phyloP scores from a whole-genome alignment of 64 coral and sea anemone genomes.

The Orbicella faveolata region DNA sequence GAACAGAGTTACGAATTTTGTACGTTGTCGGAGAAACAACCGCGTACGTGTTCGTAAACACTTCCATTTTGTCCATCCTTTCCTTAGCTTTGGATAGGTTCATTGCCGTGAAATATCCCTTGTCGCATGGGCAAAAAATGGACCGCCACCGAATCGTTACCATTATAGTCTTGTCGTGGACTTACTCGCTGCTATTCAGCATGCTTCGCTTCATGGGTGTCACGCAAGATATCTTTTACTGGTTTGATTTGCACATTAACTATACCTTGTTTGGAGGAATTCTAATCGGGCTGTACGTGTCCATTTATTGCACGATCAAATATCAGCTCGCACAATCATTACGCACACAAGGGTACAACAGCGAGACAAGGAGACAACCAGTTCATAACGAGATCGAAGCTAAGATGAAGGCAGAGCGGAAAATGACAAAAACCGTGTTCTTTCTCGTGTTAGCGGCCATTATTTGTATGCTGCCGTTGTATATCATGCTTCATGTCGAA shows the following conservation, averaged over 20 bases:
- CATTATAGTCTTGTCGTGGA: background rate
- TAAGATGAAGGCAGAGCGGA: background rate
- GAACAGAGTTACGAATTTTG: background rate
- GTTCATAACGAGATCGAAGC: background rate
- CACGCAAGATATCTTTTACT: slow-evolving; percentile 18
- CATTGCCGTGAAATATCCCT: background rate
- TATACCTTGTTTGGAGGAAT: background rate
- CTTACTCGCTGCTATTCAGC: slow-evolving; percentile 3
- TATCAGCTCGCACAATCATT: background rate
- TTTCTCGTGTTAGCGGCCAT: background rate
- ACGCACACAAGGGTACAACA: background rate
- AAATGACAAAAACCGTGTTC: slow-evolving; percentile 19
- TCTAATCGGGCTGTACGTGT: background rate
- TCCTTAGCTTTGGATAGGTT: slow-evolving; percentile 11
- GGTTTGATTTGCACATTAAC: slow-evolving; percentile 8
- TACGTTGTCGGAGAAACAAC: slow-evolving; percentile 14
- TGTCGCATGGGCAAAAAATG: slow-evolving; percentile 1
- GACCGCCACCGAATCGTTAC: background rate
- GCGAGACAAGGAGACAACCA: background rate
- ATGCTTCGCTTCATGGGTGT: slow-evolving; percentile 15
- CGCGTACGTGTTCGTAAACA: slow-evolving; percentile 21
- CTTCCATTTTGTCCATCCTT: slow-evolving; percentile 26
- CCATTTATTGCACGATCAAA: slow-evolving; percentile 6
- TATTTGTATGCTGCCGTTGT: background rate
- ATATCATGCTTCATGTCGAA: slow-evolving; percentile 28